Conservation (phyloP, 1,140 invertebrate species). For the Conopomorpha cramerella region DNA sequence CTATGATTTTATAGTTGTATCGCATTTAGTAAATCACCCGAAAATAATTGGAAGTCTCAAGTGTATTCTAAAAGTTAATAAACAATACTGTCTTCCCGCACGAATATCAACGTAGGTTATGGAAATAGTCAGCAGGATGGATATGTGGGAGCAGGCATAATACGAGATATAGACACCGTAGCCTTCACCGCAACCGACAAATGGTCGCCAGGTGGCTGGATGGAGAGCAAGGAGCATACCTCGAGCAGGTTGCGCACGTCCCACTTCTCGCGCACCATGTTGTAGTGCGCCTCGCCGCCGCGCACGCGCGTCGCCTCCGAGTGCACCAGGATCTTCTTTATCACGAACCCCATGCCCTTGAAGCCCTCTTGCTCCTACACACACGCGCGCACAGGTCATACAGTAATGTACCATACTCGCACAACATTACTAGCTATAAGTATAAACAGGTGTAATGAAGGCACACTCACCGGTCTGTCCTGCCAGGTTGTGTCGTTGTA, state of each 20-base stretch:
- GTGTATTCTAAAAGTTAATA: too few relatives aligned
- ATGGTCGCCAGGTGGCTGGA: background rate
- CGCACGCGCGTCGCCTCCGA: constrained; percentile 84
- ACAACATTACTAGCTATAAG: too few relatives aligned
- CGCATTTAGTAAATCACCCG: too few relatives aligned
- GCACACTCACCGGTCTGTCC: constrained; percentile 67
- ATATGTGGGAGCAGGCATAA: too few relatives aligned
- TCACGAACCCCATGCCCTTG: constrained; percentile 94
- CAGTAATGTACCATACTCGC: too few relatives aligned
- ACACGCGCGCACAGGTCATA: too few relatives aligned
- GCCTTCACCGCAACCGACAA: background rate
- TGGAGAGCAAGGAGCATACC: constrained; percentile 54
- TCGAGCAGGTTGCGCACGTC: constrained; percentile 88
- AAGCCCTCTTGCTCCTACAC: constrained; percentile 86
- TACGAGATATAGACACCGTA: background rate
- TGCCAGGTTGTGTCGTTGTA: constrained; percentile 93
- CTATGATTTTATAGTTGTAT: too few relatives aligned
- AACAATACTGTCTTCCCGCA: too few relatives aligned
- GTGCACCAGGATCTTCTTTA: constrained; percentile 93
- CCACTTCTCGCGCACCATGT: constrained; percentile 92
- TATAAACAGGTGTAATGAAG: background rate
- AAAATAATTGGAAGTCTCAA: too few relatives aligned
- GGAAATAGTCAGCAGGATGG: too few relatives aligned
- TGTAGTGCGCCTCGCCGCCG: constrained; percentile 89
- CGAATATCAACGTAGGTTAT: too few relatives aligned